phyloP scores from a whole-genome alignment of 2,888 invertebrate genomes.

The Latrodectus hesperus region DNA sequence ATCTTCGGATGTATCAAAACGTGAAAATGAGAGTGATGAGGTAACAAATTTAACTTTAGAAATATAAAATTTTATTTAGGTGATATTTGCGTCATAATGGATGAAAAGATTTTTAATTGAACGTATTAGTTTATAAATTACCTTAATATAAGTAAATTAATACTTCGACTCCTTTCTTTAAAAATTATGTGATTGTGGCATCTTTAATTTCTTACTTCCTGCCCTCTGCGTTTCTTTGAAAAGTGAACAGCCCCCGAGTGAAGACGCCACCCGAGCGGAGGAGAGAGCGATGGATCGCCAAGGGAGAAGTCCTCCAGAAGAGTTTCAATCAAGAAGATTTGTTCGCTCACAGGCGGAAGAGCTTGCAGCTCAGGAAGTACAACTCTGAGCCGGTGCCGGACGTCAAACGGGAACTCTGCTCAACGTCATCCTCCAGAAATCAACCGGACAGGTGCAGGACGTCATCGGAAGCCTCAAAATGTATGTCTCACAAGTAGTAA shows the following conservation, averaged over 20 bases:
- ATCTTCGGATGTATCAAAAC: too few relatives aligned
- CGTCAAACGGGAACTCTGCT: background rate
- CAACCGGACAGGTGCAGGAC: conserved; percentile 12
- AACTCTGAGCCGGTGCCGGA: conserved; percentile 57
- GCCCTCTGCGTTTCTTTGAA: too few relatives aligned
- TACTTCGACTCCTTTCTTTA: too few relatives aligned
- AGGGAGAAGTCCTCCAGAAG: conserved; percentile 36
- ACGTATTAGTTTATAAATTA: too few relatives aligned
- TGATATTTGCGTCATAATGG: too few relatives aligned
- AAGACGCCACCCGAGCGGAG: conserved; percentile 21
- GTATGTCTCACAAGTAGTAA: background rate
- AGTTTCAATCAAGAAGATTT: conserved; percentile 51
- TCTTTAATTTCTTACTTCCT: too few relatives aligned
- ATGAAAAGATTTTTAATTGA: too few relatives aligned
- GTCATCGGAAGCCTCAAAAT: background rate
- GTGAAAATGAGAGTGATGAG: too few relatives aligned
- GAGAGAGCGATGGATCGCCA: conserved; percentile 37
- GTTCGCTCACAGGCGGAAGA: background rate
- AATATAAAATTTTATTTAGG: too few relatives aligned
- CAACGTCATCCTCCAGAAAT: background rate
- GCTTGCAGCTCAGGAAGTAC: conserved; percentile 45
- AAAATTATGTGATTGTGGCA: too few relatives aligned
- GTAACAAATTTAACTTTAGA: too few relatives aligned
- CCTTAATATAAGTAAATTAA: too few relatives aligned
- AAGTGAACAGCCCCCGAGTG: background rate